Evolutionary conservation across 2,113 vertebrate species (phyloP), one percentile per base, ranked within the genome.

Genomic region (Amphiprion percula): DNA sequence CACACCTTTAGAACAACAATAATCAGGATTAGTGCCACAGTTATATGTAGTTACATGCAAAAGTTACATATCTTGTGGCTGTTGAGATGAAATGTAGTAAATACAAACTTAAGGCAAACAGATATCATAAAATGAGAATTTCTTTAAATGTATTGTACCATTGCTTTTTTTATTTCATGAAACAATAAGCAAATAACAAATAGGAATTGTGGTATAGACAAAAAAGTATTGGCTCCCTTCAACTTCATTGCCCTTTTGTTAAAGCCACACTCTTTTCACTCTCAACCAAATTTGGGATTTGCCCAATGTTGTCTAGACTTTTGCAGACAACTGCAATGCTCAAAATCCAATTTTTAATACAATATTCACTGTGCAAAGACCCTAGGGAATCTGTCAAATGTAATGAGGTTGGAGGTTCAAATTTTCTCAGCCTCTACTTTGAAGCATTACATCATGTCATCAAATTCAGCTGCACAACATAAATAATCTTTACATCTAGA

Each of bases 1-100:
- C 97, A 98, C 47, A 97, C 94, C 93, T 94, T 59, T 54, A 84
- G 30, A 66, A 69, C 21, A 76, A 80, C 19, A 83, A 81, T 4
- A 79, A 79, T 17, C 41, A 54, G 24, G 37, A 59, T 78, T 59
- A 75, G 44, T 23, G 59, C 37, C 44, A 71, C 1, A 19, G 14
- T 58, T 39, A 16, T 14, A 46, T 64, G 9, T 11, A 50, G n/a
- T 10, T n/a, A 7, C 19, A 19, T 54, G 24, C 49, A 67, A 33
- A 66, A 58, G 52, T 10, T 24, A 50, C 19, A 53, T 26, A 33
- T 56, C 10, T 26, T 68, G 16, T n/a, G 5, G 9, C 16, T 21
- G 5, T 7, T n/a, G 19, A 21, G 19, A n/a, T 21, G 49, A 52
- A 52, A 21, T 17, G 2, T 9, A 16, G 7, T n/a, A 21, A 52